A percentile compares a stretch with the other conserved stretches of the same genome.
Evolutionary conservation across 2,797 vertebrate species (phyloP).

Genomic region (Paguma larvata): DNA sequence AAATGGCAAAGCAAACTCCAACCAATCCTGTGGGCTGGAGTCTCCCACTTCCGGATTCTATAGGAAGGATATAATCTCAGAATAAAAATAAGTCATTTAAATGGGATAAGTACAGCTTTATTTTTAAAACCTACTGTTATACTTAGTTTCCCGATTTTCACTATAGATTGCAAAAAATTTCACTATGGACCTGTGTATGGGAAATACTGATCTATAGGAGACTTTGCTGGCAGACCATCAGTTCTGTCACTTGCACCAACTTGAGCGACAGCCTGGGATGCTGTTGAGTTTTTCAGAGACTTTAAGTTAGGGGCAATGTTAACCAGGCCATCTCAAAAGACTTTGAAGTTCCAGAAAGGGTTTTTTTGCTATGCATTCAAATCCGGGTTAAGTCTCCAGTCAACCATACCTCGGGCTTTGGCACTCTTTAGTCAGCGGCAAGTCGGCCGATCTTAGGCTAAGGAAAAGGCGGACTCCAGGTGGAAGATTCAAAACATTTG

Average conservation of each 20-base stretch:
- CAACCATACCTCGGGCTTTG: background rate
- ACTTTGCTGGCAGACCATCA: background rate
- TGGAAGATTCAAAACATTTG: background rate
- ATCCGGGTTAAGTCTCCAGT: background rate
- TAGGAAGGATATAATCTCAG: constrained; percentile 3
- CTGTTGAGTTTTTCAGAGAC: no score
- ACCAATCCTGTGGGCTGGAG: background rate
- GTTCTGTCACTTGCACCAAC: background rate
- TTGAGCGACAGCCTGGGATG: background rate
- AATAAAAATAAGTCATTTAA: constrained; percentile 40
- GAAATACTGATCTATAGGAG: background rate
- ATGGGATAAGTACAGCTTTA: background rate
- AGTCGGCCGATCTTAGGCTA: background rate
- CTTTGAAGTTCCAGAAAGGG: background rate
- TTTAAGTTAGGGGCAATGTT: no score
- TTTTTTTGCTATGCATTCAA: background rate
- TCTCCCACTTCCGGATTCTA: constrained; percentile 1
- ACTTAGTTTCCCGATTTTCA: constrained; percentile 4
- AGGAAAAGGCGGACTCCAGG: background rate
- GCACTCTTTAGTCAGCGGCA: background rate
- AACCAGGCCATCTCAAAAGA: background rate
- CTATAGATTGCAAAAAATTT: constrained; percentile 1
- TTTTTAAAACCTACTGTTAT: background rate
- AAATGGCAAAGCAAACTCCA: constrained; percentile 31
- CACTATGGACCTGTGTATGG: background rate